phyloP scores from a whole-genome alignment of 2,113 vertebrate genomes.

The Lophochroa leadbeateri region DNA sequence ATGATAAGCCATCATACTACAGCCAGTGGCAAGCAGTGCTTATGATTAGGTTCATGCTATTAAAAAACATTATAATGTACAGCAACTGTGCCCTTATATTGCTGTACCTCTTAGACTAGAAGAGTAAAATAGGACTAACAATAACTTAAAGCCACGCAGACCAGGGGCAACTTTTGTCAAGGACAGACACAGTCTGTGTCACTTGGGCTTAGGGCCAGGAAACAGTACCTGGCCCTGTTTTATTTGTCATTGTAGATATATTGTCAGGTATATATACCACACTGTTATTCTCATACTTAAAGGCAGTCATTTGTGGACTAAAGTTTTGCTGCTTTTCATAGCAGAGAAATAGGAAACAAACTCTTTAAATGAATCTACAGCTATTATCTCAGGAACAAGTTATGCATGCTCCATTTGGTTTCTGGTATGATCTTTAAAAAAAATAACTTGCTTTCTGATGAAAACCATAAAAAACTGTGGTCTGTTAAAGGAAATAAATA shows the following conservation, averaged over 20 bases:
- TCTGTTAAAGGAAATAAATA: not conserved
- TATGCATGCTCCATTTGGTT: not conserved
- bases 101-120: not conserved
- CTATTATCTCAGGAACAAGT: not conserved
- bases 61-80: not conserved
- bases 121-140: not conserved
- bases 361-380: not conserved
- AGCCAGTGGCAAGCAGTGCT: not conserved
- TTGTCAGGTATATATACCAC: not conserved
- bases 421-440: not conserved
- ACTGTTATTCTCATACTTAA: not conserved
- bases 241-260: not conserved
- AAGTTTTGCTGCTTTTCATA: not conserved
- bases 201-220: not conserved
- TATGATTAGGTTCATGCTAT: not conserved
- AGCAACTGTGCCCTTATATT: not conserved
- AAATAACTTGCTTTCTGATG: not conserved
- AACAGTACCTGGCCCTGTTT: not conserved
- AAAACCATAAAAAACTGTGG: not conserved
- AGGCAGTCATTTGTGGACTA: not conserved
- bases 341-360: not conserved
- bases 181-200: not conserved
- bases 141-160: not conserved
- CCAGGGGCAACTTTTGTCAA: not conserved
- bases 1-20: not conserved